Base-by-base conservation (phyloP, 2,797 vertebrate species). In the Chloroceryle inda region DNA sequence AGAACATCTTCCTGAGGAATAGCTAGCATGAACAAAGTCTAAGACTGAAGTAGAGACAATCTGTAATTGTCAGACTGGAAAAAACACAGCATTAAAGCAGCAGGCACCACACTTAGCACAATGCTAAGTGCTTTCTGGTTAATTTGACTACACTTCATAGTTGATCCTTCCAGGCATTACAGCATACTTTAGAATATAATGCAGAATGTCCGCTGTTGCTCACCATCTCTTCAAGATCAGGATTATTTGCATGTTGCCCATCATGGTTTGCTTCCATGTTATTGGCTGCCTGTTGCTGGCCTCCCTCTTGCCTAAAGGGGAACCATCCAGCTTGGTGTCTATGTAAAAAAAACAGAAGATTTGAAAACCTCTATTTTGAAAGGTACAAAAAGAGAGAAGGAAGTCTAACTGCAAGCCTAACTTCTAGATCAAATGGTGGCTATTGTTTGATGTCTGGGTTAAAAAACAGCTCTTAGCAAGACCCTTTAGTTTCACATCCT, bases 321-420 rank as follows among this genome's bases (percentile, higher is more conserved):
- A 99, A 99, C 99, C 99, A 99, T 91, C 99, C 99, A 61, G 99
- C 99, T 95, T 99, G 99, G 92, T 99, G 99, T 94, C 99, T 99
- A 81, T 18, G 33, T 72, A 87, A 97, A 62, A 96, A 96, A 96
- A 96, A 97, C 0, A 5, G 79, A 95, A 96, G 55, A 97, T 86
- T 17, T 95, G 84, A 92, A 81, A 91, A 86, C 13, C 21, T 61
- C 67, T 89, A 82, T 75, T 90, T 49, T 20, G 38, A 86, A 92
- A 88, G 17, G 17, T 91, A 75, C 12, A 44, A n/a, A 22, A 62
- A 31, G 1, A 27, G 64, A 6, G 2, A 61, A 76, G 6, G 8
- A 89, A 38, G 23, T 37, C 37, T 37, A 37, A 37, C 37, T 38
- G 24, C 33, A 73, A 58, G 67, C 68, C 16, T 31, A 40, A 26